A percentile compares a stretch with the other conserved stretches of the same genome.
Evolutionary conservation across 2,888 invertebrate species (phyloP).

Genomic region (Mactromeris polynyma): DNA sequence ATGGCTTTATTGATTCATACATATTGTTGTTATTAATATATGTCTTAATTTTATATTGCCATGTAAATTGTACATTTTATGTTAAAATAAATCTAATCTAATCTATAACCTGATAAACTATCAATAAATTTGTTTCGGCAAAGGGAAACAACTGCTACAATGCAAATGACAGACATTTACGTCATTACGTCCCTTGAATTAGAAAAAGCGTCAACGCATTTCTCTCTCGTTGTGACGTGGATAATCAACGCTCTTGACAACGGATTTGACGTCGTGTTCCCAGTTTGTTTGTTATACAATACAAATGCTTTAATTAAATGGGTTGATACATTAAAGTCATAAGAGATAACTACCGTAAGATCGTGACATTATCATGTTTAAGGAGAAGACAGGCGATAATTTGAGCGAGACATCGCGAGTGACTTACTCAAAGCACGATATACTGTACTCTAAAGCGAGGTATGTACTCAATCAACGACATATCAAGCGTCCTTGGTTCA

Average conservation of each 20-base stretch:
- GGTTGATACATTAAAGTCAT: background rate
- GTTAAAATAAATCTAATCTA: too few species aligned
- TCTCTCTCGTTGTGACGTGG: background rate
- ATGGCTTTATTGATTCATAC: too few species aligned
- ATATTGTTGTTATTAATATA: too few species aligned
- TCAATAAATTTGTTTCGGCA: too few species aligned
- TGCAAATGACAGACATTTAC: background rate
- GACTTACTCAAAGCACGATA: constrained; percentile 65
- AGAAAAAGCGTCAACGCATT: background rate
- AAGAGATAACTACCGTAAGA: background rate
- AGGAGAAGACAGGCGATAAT: background rate
- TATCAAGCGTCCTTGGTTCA: constrained; percentile 72
- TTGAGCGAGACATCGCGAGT: constrained; percentile 38
- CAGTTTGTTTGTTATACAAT: background rate
- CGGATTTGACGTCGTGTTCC: background rate
- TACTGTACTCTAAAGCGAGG: constrained; percentile 70
- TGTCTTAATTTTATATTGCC: too few species aligned
- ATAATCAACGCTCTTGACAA: background rate
- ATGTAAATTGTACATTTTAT: too few species aligned
- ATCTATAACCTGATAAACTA: too few species aligned
- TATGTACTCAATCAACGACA: constrained; percentile 70
- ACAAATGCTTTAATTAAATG: background rate
- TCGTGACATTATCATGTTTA: background rate
- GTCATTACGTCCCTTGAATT: background rate
- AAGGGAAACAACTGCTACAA: background rate